Evolutionary conservation across 2,797 vertebrate species (phyloP).

Genomic region (Eulemur albifrons): DNA sequence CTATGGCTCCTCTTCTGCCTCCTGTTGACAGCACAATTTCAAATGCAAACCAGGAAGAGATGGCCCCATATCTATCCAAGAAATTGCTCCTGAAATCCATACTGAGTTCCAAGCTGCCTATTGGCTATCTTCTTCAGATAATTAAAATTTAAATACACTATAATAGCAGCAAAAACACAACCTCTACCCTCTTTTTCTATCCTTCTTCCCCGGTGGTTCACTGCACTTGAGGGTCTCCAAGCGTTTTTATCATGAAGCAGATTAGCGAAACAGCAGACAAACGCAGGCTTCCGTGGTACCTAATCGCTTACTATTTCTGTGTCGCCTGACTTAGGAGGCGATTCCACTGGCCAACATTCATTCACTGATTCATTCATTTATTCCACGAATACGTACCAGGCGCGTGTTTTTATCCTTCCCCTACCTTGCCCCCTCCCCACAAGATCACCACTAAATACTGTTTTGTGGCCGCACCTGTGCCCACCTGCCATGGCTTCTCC

Average conservation of each 20-base stretch:
- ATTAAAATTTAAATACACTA: too few species aligned
- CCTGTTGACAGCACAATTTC: accelerated
- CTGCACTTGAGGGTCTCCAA: not conserved
- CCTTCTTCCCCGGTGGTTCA: accelerated
- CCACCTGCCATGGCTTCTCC: not conserved
- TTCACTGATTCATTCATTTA: not conserved
- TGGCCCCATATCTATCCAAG: not conserved
- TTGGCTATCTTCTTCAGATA: not conserved
- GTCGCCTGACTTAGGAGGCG: not conserved
- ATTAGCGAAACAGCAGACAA: not conserved
- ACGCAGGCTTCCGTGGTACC: too few species aligned
- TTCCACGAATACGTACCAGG: not conserved
- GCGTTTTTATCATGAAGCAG: not conserved
- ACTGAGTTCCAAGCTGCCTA: too few species aligned
- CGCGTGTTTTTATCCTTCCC: not conserved
- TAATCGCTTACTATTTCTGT: not conserved
- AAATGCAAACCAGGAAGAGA: not conserved
- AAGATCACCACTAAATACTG: not conserved
- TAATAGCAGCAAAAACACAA: not conserved
- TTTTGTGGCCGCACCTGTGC: not conserved
- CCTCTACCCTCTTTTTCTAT: not conserved
- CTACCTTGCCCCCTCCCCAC: accelerated
- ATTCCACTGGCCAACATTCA: not conserved
- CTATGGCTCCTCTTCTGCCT: accelerated
- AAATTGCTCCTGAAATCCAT: not conserved